Conservation (phyloP, 2,888 invertebrate genomes). For the Morpho achilles region DNA sequence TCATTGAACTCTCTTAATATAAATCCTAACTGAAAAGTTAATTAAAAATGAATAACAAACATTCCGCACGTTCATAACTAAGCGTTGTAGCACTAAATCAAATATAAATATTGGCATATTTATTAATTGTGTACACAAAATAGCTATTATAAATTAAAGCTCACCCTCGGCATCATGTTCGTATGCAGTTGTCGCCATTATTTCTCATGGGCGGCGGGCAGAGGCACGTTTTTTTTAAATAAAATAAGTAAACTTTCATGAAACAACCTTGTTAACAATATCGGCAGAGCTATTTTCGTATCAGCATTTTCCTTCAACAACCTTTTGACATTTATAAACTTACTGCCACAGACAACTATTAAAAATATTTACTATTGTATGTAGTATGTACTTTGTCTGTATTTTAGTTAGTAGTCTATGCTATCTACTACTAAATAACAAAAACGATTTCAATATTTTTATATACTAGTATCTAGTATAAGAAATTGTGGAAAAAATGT, state of each 20-base stretch:
- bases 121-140: constrained; percentile 12
- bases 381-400: too few species aligned
- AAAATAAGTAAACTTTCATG: constrained; percentile 19
- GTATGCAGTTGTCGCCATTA: constrained; percentile 64
- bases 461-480: too few species aligned
- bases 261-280: constrained; percentile 21
- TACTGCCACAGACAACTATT: not conserved
- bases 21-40: not conserved
- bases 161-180: constrained; percentile 70
- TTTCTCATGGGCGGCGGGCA: constrained; percentile 25
- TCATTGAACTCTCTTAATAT: constrained; percentile 2
- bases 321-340: constrained; percentile 15
- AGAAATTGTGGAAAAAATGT: too few species aligned
- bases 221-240: constrained; percentile 6
- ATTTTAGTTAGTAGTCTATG: too few species aligned
- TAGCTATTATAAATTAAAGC: constrained; percentile 24
- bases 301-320: constrained; percentile 21
- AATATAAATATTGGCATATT: constrained; percentile 23
- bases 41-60: not conserved
- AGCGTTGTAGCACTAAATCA: not conserved
- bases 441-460: too few species aligned
- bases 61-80: not conserved
- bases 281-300: constrained; percentile 27
- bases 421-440: too few species aligned
- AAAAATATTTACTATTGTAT: too few species aligned